phyloP scores from a whole-genome alignment of 23 tunicate species.

The Trididemnum clinides region DNA sequence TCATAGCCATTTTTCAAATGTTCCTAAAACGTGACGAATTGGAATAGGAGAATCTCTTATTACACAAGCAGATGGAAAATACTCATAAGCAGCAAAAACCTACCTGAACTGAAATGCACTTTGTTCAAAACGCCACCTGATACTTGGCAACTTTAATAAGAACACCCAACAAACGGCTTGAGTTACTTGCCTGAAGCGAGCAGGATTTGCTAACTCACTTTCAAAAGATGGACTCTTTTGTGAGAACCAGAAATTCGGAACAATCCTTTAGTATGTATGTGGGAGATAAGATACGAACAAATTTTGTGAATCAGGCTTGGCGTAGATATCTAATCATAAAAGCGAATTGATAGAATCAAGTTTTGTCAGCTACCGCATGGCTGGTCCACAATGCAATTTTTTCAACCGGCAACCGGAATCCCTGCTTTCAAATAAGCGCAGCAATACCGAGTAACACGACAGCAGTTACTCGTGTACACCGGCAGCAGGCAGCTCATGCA shows the following conservation, averaged over 20 bases:
- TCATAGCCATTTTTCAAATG: not conserved
- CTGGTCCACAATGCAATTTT: too few species aligned
- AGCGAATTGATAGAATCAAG: too few species aligned
- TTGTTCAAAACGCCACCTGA: not conserved
- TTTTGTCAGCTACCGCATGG: too few species aligned
- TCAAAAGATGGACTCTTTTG: conserved; percentile 30
- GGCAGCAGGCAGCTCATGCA: too few species aligned
- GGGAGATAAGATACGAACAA: conserved; percentile 3
- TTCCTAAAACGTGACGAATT: conserved; percentile 13
- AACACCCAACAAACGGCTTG: too few species aligned
- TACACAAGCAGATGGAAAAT: not conserved
- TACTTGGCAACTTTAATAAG: too few species aligned
- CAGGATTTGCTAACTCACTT: not conserved
- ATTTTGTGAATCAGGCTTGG: conserved; percentile 42
- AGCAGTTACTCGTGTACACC: too few species aligned
- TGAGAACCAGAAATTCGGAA: conserved; percentile 43
- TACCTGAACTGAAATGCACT: too few species aligned
- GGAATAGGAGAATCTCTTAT: not conserved
- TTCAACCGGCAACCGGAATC: too few species aligned
- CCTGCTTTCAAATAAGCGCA: too few species aligned
- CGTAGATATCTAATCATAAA: not conserved
- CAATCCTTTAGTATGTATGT: conserved; percentile 33
- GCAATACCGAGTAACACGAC: too few species aligned
- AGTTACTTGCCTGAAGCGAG: not conserved
- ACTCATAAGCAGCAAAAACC: too few species aligned